phyloP scores from a whole-genome alignment of 1,140 invertebrate species.

The Pseudomyrmex concolor region DNA sequence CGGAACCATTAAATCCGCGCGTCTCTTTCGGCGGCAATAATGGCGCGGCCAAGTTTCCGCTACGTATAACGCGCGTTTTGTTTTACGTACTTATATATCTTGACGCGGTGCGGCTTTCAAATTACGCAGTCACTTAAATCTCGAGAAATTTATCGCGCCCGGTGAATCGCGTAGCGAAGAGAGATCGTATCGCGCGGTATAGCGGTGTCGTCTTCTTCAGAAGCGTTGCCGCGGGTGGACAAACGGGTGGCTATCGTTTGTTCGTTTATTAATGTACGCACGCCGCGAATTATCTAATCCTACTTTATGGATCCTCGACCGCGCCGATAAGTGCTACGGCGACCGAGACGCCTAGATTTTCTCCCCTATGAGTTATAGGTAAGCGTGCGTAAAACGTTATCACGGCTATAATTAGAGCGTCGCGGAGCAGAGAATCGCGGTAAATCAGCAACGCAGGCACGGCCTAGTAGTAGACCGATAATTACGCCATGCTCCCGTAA shows the following conservation, averaged over 20 bases:
- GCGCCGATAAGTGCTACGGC: constrained; percentile 66
- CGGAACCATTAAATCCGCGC: constrained; percentile 22
- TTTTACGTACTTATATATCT: constrained; percentile 47
- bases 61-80: constrained; percentile 22
- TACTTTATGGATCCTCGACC: constrained; percentile 68
- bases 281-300: constrained; percentile 74
- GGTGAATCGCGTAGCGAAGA: constrained; percentile 45
- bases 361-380: constrained; percentile 73
- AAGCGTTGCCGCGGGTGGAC: background rate
- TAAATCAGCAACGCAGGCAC: constrained; percentile 66
- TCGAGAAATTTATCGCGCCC: constrained; percentile 65
- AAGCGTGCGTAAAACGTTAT: constrained; percentile 79
- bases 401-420: constrained; percentile 75
- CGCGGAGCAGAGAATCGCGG: constrained; percentile 64
- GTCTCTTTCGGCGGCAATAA: constrained; percentile 14
- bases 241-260: constrained; percentile 46
- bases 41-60: constrained; percentile 15
- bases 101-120: constrained; percentile 48
- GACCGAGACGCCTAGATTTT: constrained; percentile 62
- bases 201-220: background rate
- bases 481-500: constrained; percentile 77
- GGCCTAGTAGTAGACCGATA: constrained; percentile 64
- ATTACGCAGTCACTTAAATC: constrained; percentile 70
- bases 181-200: constrained; percentile 5
- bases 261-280: constrained; percentile 64